These are phyloP conservation scores for Rhinella marina DNA, from an alignment of 2,797 vertebrate genomes.

Conservation along the genomic window DNA sequence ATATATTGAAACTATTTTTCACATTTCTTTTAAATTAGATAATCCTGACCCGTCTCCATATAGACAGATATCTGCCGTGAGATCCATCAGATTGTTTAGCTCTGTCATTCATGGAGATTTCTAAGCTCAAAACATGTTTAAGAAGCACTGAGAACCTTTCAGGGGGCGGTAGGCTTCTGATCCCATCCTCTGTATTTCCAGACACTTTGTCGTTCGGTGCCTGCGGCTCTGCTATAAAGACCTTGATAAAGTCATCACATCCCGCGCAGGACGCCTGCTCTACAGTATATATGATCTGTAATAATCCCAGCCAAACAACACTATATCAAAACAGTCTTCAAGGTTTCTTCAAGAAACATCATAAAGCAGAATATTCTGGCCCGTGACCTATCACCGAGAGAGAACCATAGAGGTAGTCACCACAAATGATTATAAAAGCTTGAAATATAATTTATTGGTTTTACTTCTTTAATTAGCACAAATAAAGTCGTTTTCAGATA, in stretches of 20 bases:
- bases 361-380: neutral
- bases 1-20: too few species aligned
- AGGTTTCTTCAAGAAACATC: neutral
- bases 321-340: neutral
- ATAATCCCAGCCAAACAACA: neutral
- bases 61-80: too few species aligned
- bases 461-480: neutral
- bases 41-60: too few species aligned
- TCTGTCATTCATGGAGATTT: too few species aligned
- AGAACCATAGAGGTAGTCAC: neutral
- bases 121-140: too few species aligned
- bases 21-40: too few species aligned
- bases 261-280: neutral
- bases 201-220: neutral
- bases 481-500: neutral
- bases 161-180: too few species aligned
- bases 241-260: constrained; percentile 20
- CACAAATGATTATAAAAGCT: neutral
- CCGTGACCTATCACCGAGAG: neutral
- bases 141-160: neutral
- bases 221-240: neutral
- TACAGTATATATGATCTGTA: neutral
- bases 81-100: too few species aligned
- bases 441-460: neutral
- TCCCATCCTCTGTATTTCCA: neutral